Evolutionary conservation across 2,888 invertebrate genomes (phyloP).

Genomic region (Dicycla oo): DNA sequence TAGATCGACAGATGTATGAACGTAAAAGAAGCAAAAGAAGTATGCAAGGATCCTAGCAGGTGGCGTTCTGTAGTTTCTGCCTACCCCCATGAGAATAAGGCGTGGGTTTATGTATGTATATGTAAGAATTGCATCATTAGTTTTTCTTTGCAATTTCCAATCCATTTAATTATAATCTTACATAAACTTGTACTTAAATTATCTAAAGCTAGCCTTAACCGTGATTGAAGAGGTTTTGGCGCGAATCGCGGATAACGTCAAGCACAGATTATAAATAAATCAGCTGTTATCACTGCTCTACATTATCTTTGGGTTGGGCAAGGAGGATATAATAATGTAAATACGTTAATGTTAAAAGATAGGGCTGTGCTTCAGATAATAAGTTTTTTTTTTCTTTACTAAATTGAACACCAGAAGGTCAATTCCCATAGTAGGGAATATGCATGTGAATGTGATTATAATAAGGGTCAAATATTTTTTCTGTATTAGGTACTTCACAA

Average conservation of each 20-base stretch:
- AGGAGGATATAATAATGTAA: conserved; percentile 15
- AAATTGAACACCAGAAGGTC: too few species aligned
- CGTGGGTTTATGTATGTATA: too few species aligned
- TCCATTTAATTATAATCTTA: conserved; percentile 16
- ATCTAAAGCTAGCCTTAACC: conserved; percentile 48
- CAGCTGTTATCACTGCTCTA: conserved; percentile 42
- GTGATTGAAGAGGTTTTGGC: conserved; percentile 67
- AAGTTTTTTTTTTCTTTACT: too few species aligned
- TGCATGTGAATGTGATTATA: too few species aligned
- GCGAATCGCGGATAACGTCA: conserved; percentile 40
- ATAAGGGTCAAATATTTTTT: too few species aligned
- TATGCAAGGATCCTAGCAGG: too few species aligned
- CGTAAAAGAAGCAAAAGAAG: not conserved
- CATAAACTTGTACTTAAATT: conserved; percentile 19
- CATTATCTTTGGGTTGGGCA: conserved; percentile 50
- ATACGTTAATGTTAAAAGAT: conserved; percentile 28
- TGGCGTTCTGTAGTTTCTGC: not conserved
- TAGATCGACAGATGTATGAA: too few species aligned
- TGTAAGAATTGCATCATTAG: not conserved
- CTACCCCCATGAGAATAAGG: not conserved
- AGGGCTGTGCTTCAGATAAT: not conserved
- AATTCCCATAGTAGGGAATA: too few species aligned
- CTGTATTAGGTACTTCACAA: too few species aligned
- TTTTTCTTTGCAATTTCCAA: not conserved
- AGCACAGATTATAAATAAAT: conserved; percentile 47